Evolutionary conservation across 2,113 vertebrate species (phyloP), one percentile per base, ranked within the genome.

Genomic region (Mustela nigripes): DNA sequence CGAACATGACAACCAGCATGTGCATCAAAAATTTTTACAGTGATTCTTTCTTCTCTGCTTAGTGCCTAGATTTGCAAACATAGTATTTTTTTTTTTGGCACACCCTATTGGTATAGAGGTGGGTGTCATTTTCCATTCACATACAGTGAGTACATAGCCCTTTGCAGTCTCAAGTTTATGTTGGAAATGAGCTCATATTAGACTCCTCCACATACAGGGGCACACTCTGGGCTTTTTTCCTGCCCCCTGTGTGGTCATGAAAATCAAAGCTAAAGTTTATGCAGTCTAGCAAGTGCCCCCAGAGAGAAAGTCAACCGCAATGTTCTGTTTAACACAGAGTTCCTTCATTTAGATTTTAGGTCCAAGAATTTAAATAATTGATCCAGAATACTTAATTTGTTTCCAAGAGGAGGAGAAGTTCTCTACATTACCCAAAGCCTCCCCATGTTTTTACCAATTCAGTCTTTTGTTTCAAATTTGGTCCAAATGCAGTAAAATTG

Each of bases 401-500:
- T 94, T 92, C 42, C 56, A 89, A 10, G 5, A 71, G 67, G 12
- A 92, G 15, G 4, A 5, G 89, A 16, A 1, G 8, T 78, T 65
- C 8, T 94, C 28, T 45, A 9, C 48, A 45, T 50, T 63, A 88
- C 24, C 36, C 87, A 81, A 89, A 73, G 11, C 28, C 11, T 45
- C 10, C n/a, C 15, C 53, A 22, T n/a, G 22, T 79, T 93, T 96
- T 84, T 85, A 60, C 5, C 50, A 58, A 4, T 53, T 76, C 10
- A 73, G 58, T 83, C 58, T 71, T 73, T 84, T 74, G 22, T 92
- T 80, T 89, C 36, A 73, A 79, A 65, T 93, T 80, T 67, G 22
- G 56, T 82, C 28, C 36, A 74, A 65, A 89, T 96, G 79, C 74
- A 22, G n/a, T 89, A 53, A 42, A 81, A 92, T 18, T 85, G 31